Evolutionary conservation across 2,888 invertebrate species (phyloP).

Genomic region (Enchytraeus crypticus): DNA sequence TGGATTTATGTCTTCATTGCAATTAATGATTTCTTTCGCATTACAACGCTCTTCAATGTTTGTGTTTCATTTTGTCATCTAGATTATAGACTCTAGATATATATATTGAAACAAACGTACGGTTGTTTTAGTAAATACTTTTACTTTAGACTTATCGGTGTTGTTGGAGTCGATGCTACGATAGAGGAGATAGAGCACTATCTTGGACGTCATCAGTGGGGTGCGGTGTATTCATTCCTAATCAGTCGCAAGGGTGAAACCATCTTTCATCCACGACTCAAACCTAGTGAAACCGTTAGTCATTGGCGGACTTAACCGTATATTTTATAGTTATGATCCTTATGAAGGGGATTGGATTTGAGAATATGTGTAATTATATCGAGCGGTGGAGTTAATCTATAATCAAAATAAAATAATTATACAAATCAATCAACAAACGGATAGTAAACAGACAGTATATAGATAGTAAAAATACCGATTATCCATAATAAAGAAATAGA

Average conservation of each 20-base stretch:
- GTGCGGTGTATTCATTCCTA: conserved; percentile 48
- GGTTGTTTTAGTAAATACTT: not conserved
- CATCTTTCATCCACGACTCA: conserved; percentile 48
- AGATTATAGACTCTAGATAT: not conserved
- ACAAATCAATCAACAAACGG: too few relatives aligned
- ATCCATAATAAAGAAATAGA: too few relatives aligned
- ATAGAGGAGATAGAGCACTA: conserved; percentile 49
- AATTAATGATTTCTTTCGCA: too few relatives aligned
- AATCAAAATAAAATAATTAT: too few relatives aligned
- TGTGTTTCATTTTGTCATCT: not conserved
- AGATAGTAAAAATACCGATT: too few relatives aligned
- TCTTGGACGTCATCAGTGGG: conserved; percentile 48
- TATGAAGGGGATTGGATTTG: too few relatives aligned
- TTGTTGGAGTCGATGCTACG: conserved; percentile 50
- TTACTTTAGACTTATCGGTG: conserved; percentile 44
- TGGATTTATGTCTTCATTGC: too few relatives aligned
- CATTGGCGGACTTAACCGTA: not conserved
- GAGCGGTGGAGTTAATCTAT: too few relatives aligned
- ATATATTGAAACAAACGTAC: not conserved
- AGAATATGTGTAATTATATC: too few relatives aligned
- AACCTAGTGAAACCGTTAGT: conserved; percentile 46
- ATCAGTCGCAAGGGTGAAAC: conserved; percentile 49
- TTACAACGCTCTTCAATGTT: not conserved
- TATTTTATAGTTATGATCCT: too few relatives aligned
- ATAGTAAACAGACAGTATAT: too few relatives aligned